Percentiles rank a stretch among this genome's conserved stretches.
These are phyloP conservation scores for Saccostrea glomerata DNA, from an alignment of 1,140 invertebrate genomes.

Conservation along the genomic window DNA sequence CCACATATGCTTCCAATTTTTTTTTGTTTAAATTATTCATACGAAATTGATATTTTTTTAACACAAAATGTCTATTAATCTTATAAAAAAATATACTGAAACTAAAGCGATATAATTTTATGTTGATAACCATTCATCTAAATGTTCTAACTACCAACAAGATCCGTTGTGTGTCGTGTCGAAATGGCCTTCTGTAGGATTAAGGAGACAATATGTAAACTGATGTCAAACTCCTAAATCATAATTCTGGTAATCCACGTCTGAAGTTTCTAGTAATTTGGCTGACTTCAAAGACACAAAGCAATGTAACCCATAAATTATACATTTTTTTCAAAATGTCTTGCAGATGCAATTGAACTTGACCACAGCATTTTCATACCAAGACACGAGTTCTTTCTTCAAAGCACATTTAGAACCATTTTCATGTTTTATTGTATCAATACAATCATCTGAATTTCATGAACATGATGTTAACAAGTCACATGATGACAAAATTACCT, in stretches of 20 bases:
- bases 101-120: not conserved
- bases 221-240: not conserved
- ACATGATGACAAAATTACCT: too few relatives aligned
- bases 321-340: not conserved
- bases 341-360: not conserved
- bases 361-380: not conserved
- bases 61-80: constrained; percentile 1
- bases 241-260: not conserved
- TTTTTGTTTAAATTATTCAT: not conserved
- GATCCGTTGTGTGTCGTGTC: not conserved
- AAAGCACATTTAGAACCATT: constrained; percentile 1
- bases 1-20: not conserved
- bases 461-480: too few relatives aligned
- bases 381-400: not conserved
- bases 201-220: not conserved
- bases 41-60: not conserved
- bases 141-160: not conserved
- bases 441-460: not conserved
- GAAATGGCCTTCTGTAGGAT: not conserved
- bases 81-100: constrained; percentile 1
- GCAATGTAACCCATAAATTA: not conserved
- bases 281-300: constrained; percentile 10
- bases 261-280: not conserved
- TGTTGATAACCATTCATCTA: not conserved
- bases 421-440: not conserved